These are phyloP conservation scores for Leptinotarsa tumamoca DNA, from an alignment of 2,888 invertebrate genomes.

Conservation along the genomic window DNA sequence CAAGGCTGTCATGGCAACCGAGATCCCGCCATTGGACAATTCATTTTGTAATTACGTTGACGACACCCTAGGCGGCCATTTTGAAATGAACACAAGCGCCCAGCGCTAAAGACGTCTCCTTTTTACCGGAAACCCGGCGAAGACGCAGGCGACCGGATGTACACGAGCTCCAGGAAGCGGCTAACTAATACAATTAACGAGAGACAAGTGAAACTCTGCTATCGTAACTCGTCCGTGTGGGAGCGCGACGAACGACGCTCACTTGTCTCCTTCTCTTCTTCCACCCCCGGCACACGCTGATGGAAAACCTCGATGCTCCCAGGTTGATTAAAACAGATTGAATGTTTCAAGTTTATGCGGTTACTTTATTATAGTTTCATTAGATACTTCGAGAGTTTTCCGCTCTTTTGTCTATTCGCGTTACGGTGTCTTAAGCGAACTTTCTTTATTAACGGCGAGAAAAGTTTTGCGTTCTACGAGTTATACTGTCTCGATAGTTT, in stretches of 20 bases:
- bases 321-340: slow-evolving; percentile 68
- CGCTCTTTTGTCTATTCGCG: slow-evolving; percentile 37
- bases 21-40: slow-evolving; percentile 69
- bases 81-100: slow-evolving; percentile 66
- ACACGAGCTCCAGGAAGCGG: slow-evolving; percentile 63
- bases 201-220: slow-evolving; percentile 69
- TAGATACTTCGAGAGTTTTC: slow-evolving; percentile 58
- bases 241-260: slow-evolving; percentile 34
- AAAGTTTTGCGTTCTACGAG: slow-evolving; percentile 29
- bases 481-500: slow-evolving; percentile 19
- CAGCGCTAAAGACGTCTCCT: slow-evolving; percentile 55
- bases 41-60: slow-evolving; percentile 69
- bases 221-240: slow-evolving; percentile 65
- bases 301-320: slow-evolving; percentile 65
- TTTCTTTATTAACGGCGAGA: slow-evolving; percentile 37
- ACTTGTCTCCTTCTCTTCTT: slow-evolving; percentile 39
- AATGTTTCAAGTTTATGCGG: slow-evolving; percentile 66
- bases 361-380: slow-evolving; percentile 64
- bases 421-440: slow-evolving; percentile 29
- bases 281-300: slow-evolving; percentile 53
- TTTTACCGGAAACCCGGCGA: slow-evolving; percentile 54
- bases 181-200: slow-evolving; percentile 69
- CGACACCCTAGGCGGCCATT: slow-evolving; percentile 70
- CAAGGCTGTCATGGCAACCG: slow-evolving; percentile 69
- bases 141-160: slow-evolving; percentile 55